phyloP scores from a whole-genome alignment of 2,113 vertebrate species.

The Casuarius casuarius region DNA sequence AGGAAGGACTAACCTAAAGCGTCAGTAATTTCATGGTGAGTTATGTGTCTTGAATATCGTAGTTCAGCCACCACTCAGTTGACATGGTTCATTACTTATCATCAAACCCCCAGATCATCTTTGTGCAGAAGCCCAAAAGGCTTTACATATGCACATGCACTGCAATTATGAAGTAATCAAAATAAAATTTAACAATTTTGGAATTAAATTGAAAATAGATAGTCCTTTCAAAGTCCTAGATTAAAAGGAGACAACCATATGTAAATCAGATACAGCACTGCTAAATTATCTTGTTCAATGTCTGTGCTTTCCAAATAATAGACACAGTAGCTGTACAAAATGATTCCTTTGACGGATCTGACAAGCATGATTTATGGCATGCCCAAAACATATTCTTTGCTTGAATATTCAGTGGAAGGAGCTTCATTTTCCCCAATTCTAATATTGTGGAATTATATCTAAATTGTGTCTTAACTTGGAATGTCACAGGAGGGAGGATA shows the following conservation, averaged over 20 bases:
- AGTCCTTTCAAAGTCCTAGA: conserved; percentile 73
- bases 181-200: conserved; percentile 73
- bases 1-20: conserved; percentile 30
- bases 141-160: conserved; percentile 54
- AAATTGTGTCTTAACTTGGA: conserved; percentile 71
- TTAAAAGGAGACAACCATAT: conserved; percentile 69
- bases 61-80: conserved; percentile 66
- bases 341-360: conserved; percentile 75
- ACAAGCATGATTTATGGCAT: conserved; percentile 80
- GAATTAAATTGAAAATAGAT: conserved; percentile 78
- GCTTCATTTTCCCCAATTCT: conserved; percentile 70
- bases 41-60: conserved; percentile 68
- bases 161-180: conserved; percentile 76
- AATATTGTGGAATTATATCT: conserved; percentile 74
- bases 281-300: conserved; percentile 72
- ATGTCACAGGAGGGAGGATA: conserved; percentile 61
- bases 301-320: conserved; percentile 77
- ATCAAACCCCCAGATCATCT: conserved; percentile 61
- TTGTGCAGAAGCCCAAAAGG: conserved; percentile 53
- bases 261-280: conserved; percentile 67
- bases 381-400: conserved; percentile 68
- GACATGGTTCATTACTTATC: conserved; percentile 71
- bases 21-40: conserved; percentile 67
- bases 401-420: conserved; percentile 71
- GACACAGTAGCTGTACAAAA: conserved; percentile 73